Base-by-base conservation (phyloP, 1,140 invertebrate species). In the Cydia pomonella region DNA sequence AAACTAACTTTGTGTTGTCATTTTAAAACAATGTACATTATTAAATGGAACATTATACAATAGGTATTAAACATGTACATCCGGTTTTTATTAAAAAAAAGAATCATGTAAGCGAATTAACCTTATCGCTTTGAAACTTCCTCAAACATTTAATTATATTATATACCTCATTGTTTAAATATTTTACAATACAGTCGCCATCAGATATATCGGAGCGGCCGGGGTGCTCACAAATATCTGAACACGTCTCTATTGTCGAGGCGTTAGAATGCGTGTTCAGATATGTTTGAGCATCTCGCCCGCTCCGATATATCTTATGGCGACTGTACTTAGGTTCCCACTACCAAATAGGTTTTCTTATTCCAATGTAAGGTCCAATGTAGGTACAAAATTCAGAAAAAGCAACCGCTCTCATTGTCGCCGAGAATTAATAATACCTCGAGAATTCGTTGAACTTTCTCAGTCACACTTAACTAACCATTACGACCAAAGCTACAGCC, bases 371-470 rank as follows among this genome's bases (percentile, higher is more conserved):
- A 38, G 16, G 18, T 33, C 1, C 63, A 33, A 66, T 66, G 2
- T 69, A 29, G 21, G 16, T 41, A 38, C 5, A 38, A 69, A n/a
- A 69, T 69, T 69, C 64, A 38, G 21, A 69, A 69, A 33, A 18
- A 4, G 4, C 63, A 64, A 33, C 16, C 16, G 63, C 63, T 9
- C n/a, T 33, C 64, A 69, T 69, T 69, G 64, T 69, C 64, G 29
- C 64, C 7, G 13, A 27, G 16, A 29, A 66, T 69, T 69, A 69
- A 69, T 69, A 69, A 69, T 69, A 41, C 64, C 64, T 38, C 18
- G 18, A 69, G 64, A 66, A 66, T 66, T 33, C 64, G 64, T 69
- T 69, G 64, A 69, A 69, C 64, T 69, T 69, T 69, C 64, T 38
- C 33, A 69, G 64, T 38, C 63, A 66, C 63, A 66, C 63, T 66